Base-by-base conservation (phyloP, 1,140 invertebrate species). In the Heliothis virescens region DNA sequence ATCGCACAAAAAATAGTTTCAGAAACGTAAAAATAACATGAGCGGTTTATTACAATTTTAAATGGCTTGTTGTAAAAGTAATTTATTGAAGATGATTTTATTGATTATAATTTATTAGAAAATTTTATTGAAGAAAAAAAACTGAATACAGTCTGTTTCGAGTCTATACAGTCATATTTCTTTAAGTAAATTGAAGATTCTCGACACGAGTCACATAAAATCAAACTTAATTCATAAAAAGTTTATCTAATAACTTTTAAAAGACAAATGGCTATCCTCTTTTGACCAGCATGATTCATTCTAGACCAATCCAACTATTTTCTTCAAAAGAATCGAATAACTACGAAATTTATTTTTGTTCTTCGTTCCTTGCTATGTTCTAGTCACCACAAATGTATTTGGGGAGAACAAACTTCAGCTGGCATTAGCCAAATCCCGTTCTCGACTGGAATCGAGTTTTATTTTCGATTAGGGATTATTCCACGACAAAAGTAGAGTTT, bases 21-120 rank as follows among this genome's bases (percentile, higher is more conserved):
- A 57, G 55, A 21, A 57, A n/a, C 52, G 55, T 21, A 55, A 55
- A n/a, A 55, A 55, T 16, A 57, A 57, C 53, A 57, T 18, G 9
- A 11, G 26, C 0, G 11, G 1, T 21, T 21, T 11, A 21, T 55
- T 0, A 21, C 18, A 57, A 12, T 57, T 57, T 1, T 57, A 55
- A 16, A 55, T 16, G 53, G 2, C 1, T 2, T 16, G 53, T 55
- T 18, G 0, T 0, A 55, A 55, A 1, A 55, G 3, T 52, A 16
- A n/a, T n/a, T 53, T 53, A 18, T 21, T 12, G 10, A 10, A 7
- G 11, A 3, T 57, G 53, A 16, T 9, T 34, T 34, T 34, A 34
- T 34, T 34, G 34, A 34, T 34, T 34, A 34, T 34, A 7, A 34
- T 41, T 41, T 41, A 7, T 16, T 0, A 9, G 3, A 55, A 16